Evolutionary conservation across 1,140 invertebrate genomes (phyloP), one percentile per base, ranked within the genome.

Genomic region (Coptotermes formosanus): DNA sequence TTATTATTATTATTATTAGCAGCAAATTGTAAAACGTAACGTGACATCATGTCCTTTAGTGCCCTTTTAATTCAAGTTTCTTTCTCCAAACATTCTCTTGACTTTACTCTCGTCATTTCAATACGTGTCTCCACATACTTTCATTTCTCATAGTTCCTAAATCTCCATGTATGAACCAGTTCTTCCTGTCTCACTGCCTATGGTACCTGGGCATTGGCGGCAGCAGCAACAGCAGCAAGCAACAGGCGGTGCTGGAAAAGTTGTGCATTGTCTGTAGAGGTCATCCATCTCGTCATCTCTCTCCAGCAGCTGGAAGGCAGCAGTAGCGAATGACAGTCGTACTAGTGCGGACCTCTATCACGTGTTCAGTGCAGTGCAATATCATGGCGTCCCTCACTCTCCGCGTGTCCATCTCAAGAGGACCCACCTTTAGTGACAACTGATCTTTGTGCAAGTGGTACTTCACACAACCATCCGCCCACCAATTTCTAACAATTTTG

Each of bases 251-350:
- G 45, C 9, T 21, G 52, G 11, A 75, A 30, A 75, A 30, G 64
- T n/a, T 75, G 25, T 75, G 25, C 64, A 75, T 75, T 75, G 64
- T 75, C 64, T 25, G 64, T 75, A 75, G 64, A 75, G 64, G 64
- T n/a, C 64, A 75, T 75, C 25, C 64, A 75, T 75, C 64, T 30
- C 25, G 64, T 75, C 64, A 75, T 75, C n/a, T 75, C 64, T 75
- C 25, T 75, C 64, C 64, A 75, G 64, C 64, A 75, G 64, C 64
- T 75, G 64, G 64, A 75, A 75, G 64, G 64, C n/a, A 25, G 25
- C 30, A 75, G 64, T 75, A 75, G 64, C 64, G 64, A 75, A n/a
- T 75, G 64, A 75, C 64, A 75, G 64, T 75, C 64, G 64, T 75
- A 30, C 64, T 25, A n/a, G 64, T 30, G 64, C 64, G 64, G 64